Base-by-base conservation (phyloP, 2,888 invertebrate species). In the Lasius fuliginosus region DNA sequence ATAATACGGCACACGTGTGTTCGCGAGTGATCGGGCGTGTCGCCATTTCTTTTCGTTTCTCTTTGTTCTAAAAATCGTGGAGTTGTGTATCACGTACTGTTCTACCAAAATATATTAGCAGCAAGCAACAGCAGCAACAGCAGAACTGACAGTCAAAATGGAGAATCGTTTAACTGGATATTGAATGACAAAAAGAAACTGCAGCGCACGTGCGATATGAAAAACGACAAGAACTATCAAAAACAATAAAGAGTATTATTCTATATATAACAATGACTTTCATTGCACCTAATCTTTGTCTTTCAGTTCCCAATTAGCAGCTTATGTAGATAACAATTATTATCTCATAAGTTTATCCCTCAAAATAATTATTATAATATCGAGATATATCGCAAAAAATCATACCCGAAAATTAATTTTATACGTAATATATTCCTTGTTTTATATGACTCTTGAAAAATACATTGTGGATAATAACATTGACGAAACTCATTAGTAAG, bases 171-270 rank as follows among this genome's bases (percentile, higher is more conserved):
- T 85, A 89, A 89, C 85, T 85, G 84, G 85, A 81, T 36, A 81
- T 62, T 71, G 73, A 71, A 71, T 60, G 65, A 67, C 46, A 84
- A 84, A 83, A 86, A 86, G 84, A 85, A 90, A 88, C 83, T 83
- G 88, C 87, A 91, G 92, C 92, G 92, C 92, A 93, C 93, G 53
- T 53, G 53, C 53, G 93, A 94, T 94, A 94, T 94, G 94, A 93
- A 87, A 82, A 87, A 93, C 91, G 93, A 94, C 91, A 94, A 53
- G 53, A 53, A 93, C 93, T 94, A 94, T 94, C 93, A 94, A 94
- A 94, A 94, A 94, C 92, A 94, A 95, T 94, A 94, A 95, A 95
- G 95, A 95, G 94, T 95, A 94, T 94, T 95, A 95, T 95, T 95
- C 94, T 95, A 95, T 94, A 94, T 94, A 94, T 93, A 93, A 92